Conservation (phyloP, 2,888 invertebrate species). For the Invenusta paracnida region DNA sequence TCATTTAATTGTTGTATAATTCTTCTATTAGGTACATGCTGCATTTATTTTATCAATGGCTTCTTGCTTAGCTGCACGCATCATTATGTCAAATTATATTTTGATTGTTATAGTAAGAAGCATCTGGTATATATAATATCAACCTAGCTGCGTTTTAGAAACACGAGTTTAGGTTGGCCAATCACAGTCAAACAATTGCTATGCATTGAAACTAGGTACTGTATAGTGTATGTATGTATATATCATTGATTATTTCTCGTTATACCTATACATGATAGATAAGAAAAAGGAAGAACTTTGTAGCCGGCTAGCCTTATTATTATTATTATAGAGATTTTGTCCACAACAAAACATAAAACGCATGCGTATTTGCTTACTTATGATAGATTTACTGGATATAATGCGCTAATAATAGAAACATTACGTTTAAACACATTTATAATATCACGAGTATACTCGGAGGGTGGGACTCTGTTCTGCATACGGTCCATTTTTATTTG, state of each 20-base stretch:
- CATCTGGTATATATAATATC: not conserved
- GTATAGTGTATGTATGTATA: not conserved
- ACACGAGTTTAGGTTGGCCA: not conserved
- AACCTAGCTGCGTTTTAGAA: not conserved
- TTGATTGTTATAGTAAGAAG: constrained; percentile 16
- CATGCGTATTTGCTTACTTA: not conserved
- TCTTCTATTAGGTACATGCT: constrained; percentile 2
- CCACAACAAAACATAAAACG: not conserved
- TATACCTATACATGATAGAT: no score
- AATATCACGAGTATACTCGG: not conserved
- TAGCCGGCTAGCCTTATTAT: no score
- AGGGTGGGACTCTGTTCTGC: no score
- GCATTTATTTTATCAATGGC: constrained; percentile 10
- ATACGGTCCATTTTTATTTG: no score
- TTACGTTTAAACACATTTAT: not conserved
- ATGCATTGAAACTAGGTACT: not conserved
- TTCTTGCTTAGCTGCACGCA: constrained; percentile 16
- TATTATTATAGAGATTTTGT: no score
- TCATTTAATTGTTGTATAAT: constrained; percentile 1
- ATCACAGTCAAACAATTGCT: not conserved
- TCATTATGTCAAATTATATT: constrained; percentile 19
- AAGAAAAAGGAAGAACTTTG: no score
- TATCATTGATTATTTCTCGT: not conserved
- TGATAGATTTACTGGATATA: not conserved
- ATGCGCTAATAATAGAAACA: not conserved